A percentile compares a stretch with the other conserved stretches of the same genome.
These are phyloP conservation scores for Chloroclystis v-ata DNA, from an alignment of 2,888 invertebrate species.

Conservation along the genomic window DNA sequence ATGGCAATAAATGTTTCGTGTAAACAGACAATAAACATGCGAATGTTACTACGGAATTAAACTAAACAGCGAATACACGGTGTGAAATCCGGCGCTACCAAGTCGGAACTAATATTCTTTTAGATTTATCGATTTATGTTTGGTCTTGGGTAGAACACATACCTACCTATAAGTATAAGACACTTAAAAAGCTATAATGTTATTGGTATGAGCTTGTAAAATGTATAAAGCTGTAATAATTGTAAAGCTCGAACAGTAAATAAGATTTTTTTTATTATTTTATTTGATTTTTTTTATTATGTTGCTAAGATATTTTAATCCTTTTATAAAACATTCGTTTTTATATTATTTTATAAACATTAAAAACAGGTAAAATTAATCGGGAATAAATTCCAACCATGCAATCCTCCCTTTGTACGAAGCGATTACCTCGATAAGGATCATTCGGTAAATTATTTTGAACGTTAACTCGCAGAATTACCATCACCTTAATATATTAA, in stretches of 20 bases:
- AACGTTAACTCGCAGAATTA: conserved; percentile 59
- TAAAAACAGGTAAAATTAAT: no score
- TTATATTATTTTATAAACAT: no score
- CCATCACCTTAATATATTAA: conserved; percentile 52
- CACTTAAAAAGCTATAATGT: no score
- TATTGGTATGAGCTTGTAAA: no score
- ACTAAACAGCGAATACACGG: background rate
- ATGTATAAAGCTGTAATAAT: no score
- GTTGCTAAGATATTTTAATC: background rate
- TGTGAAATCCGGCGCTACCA: background rate
- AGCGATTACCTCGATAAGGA: conserved; percentile 61
- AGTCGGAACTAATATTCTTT: no score
- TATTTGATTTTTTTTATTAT: no score
- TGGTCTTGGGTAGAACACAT: no score
- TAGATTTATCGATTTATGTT: no score
- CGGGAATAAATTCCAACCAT: background rate
- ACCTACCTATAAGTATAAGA: no score
- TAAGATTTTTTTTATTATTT: no score
- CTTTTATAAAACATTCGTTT: background rate
- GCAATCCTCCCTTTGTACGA: conserved; percentile 32
- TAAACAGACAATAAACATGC: conserved; percentile 49
- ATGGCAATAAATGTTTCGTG: conserved; percentile 42
- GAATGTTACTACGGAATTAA: conserved; percentile 47
- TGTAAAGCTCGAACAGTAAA: no score
- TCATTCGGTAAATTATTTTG: conserved; percentile 54